These are phyloP conservation scores for Caenorhabditis drosophilae DNA, from an alignment of 2,888 invertebrate species.

Conservation along the genomic window DNA sequence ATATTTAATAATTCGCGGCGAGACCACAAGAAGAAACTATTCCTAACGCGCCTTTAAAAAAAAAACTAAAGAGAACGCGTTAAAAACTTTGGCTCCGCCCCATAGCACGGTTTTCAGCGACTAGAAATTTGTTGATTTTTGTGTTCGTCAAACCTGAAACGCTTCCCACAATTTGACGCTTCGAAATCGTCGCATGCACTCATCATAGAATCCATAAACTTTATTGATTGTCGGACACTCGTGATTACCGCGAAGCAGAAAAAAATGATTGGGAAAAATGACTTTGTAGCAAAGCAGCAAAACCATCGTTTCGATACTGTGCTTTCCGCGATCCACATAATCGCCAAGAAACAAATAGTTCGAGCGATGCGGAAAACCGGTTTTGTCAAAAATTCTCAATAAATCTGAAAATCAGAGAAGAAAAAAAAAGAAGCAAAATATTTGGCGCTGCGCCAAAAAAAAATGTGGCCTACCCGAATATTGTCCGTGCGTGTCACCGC, in stretches of 20 bases:
- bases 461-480: conserved; percentile 30
- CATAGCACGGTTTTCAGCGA: too few relatives aligned
- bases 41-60: too few relatives aligned
- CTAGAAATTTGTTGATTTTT: too few relatives aligned
- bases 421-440: too few relatives aligned
- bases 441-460: background rate
- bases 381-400: conserved; percentile 53
- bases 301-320: conserved; percentile 49
- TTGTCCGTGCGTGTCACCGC: conserved; percentile 63
- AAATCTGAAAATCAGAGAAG: too few relatives aligned
- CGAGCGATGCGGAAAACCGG: conserved; percentile 50
- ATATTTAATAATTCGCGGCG: too few relatives aligned
- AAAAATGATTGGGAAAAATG: conserved; percentile 49
- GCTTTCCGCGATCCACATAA: conserved; percentile 58
- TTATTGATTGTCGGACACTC: conserved; percentile 54
- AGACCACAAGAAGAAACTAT: too few relatives aligned
- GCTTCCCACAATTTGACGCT: conserved; percentile 40
- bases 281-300: conserved; percentile 54
- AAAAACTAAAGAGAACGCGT: too few relatives aligned
- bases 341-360: conserved; percentile 63
- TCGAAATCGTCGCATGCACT: conserved; percentile 51
- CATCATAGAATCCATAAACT: conserved; percentile 61
- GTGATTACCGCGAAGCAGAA: conserved; percentile 57
- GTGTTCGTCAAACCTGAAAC: too few relatives aligned
- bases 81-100: too few relatives aligned